phyloP scores from a whole-genome alignment of 64 coral and sea anemone species.

The Dendrophyllia cribrosa region DNA sequence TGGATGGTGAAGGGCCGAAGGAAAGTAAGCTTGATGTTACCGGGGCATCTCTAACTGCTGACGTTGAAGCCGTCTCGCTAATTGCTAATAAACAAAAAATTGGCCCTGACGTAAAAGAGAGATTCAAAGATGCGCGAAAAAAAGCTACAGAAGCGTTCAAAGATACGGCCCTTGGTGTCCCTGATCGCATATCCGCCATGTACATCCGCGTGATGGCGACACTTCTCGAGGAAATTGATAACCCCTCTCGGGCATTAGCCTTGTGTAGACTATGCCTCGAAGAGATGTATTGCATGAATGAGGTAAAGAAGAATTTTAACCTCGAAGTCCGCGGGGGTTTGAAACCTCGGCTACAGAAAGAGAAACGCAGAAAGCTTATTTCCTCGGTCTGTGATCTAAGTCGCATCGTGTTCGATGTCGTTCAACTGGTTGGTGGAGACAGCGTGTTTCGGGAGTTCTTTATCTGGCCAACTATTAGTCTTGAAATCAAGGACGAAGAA shows the following conservation, averaged over 20 bases:
- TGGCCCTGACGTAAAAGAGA: neutral
- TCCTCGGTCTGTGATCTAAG: neutral
- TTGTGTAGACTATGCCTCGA: neutral
- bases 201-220: neutral
- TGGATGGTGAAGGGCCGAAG: neutral
- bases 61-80: neutral
- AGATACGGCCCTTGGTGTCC: neutral
- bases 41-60: neutral
- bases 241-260: neutral
- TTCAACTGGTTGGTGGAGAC: neutral
- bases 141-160: neutral
- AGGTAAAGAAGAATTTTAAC: neutral
- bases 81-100: neutral
- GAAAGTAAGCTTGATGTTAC: neutral
- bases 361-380: neutral
- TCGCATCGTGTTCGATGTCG: neutral
- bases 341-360: neutral
- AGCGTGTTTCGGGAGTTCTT: neutral
- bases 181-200: neutral
- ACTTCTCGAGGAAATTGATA: neutral
- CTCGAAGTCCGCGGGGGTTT: neutral
- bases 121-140: neutral
- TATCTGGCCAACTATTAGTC: slow-evolving; percentile 12
- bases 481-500: neutral
- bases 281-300: neutral